Percentiles rank a stretch among this genome's conserved stretches.
These are phyloP conservation scores for Pseudonaja textilis DNA, from an alignment of 2,113 vertebrate genomes.

Conservation along the genomic window DNA sequence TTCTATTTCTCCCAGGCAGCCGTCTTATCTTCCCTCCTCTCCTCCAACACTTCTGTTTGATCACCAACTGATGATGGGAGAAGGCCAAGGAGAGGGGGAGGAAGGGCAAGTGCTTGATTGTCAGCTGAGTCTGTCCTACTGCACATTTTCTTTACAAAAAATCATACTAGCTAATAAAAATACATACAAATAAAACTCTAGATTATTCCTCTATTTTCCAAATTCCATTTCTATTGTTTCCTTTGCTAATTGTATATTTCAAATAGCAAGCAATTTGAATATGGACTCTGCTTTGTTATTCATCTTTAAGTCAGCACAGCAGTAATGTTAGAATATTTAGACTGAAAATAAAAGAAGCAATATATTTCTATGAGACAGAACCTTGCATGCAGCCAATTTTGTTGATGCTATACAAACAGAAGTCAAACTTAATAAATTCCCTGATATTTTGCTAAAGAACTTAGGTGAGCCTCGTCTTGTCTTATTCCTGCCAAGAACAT, in stretches of 20 bases:
- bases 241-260: background rate
- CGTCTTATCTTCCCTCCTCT: background rate
- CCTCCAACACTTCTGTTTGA: background rate
- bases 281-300: constrained; percentile 9
- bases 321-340: constrained; percentile 8
- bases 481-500: background rate
- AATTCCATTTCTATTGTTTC: background rate
- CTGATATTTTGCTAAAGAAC: background rate
- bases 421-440: background rate
- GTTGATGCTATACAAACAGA: background rate
- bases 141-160: background rate
- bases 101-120: background rate
- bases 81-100: background rate
- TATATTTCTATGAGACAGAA: background rate
- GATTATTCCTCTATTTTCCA: background rate
- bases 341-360: background rate
- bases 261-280: constrained; percentile 2
- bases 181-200: background rate
- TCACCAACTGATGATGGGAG: background rate
- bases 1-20: background rate
- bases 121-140: background rate
- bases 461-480: background rate
- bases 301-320: background rate
- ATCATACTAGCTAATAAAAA: background rate
- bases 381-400: background rate